Evolutionary conservation across 1,140 invertebrate genomes (phyloP).

Genomic region (Leptinotarsa undecemlineata): DNA sequence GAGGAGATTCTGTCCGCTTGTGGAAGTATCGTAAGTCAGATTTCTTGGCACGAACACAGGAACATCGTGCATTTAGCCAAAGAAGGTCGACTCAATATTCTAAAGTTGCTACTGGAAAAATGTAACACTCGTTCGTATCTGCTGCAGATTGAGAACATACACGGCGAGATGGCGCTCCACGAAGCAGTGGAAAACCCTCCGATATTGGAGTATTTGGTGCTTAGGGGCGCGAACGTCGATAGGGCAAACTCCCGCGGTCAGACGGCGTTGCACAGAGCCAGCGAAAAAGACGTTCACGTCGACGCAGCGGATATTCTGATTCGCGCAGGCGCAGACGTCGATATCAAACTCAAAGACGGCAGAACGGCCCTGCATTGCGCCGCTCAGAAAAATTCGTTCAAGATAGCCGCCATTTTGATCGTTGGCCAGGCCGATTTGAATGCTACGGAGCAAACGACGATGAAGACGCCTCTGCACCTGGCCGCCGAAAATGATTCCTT

Average conservation of each 20-base stretch:
- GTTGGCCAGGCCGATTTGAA: neutral
- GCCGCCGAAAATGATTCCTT: neutral
- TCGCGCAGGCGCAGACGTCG: neutral
- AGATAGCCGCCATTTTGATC: neutral
- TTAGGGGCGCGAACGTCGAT: neutral
- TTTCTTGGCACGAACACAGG: neutral
- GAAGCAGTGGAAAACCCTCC: neutral
- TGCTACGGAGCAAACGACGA: neutral
- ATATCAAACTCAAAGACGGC: neutral
- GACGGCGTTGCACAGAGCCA: neutral
- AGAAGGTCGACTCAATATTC: neutral
- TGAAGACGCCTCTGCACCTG: neutral
- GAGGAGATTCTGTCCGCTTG: neutral
- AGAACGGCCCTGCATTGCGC: neutral
- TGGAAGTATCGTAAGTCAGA: neutral
- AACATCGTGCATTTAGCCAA: conserved; percentile 1
- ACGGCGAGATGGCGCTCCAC: neutral
- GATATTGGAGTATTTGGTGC: neutral
- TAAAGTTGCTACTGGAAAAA: neutral
- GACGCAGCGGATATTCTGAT: neutral
- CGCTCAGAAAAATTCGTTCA: neutral
- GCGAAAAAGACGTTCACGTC: neutral
- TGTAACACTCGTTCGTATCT: neutral
- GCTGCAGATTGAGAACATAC: neutral
- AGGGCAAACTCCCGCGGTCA: neutral